Evolutionary conservation across 1,140 invertebrate species (phyloP).

Genomic region (Penaeus vannamei): DNA sequence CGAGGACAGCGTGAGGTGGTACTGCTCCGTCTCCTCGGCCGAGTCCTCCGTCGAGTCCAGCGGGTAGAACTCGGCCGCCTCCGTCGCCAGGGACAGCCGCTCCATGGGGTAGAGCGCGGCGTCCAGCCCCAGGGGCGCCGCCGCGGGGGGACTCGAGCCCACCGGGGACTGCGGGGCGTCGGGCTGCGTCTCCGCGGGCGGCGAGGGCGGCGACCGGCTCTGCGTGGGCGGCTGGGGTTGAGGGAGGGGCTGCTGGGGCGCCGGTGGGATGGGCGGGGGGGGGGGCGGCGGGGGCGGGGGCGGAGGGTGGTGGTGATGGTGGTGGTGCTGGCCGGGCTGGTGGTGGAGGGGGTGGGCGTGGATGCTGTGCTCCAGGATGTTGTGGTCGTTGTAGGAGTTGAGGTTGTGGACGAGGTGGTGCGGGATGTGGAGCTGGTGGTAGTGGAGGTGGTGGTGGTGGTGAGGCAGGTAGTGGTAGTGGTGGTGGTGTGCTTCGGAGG

Average conservation of each 20-base stretch:
- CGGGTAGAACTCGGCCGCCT: slow-evolving; percentile 57
- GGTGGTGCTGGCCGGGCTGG: slow-evolving; percentile 13
- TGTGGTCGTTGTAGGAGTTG: slow-evolving; percentile 25
- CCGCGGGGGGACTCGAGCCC: not conserved
- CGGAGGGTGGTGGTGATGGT: not conserved
- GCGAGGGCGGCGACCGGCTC: not conserved
- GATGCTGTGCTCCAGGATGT: not conserved
- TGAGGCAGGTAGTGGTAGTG: slow-evolving; percentile 47
- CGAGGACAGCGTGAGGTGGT: slow-evolving; percentile 59
- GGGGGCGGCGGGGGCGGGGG: not conserved
- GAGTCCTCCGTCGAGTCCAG: slow-evolving; percentile 45
- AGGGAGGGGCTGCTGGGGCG: slow-evolving; percentile 8
- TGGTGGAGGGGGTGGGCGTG: not conserved
- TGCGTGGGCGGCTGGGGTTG: not conserved
- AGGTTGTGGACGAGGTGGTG: slow-evolving; percentile 43
- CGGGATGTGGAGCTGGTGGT: slow-evolving; percentile 53
- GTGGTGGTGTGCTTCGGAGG: slow-evolving; percentile 50
- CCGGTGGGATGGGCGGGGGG: not conserved
- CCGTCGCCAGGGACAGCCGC: slow-evolving; percentile 45
- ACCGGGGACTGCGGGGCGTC: not conserved
- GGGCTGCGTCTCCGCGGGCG: not conserved
- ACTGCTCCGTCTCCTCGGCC: slow-evolving; percentile 58
- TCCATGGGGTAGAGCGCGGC: slow-evolving; percentile 51
- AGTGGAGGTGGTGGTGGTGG: slow-evolving; percentile 26
- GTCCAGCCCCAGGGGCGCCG: slow-evolving; percentile 27